phyloP scores from a whole-genome alignment of 2,113 vertebrate species.

The Rhinichthys klamathensis region DNA sequence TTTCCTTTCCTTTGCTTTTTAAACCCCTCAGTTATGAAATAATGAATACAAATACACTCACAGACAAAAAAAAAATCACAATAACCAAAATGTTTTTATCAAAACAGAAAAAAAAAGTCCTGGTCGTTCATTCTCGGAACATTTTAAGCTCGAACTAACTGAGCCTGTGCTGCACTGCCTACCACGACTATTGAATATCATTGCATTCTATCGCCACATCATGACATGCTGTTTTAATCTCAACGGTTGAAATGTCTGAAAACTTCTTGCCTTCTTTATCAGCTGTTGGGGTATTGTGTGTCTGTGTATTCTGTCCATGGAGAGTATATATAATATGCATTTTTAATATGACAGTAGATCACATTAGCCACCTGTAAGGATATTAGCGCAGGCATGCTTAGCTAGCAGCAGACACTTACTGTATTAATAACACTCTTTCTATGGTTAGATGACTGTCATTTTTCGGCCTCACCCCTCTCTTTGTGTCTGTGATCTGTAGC shows the following conservation, averaged over 20 bases:
- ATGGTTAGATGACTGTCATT: slow-evolving; percentile 57
- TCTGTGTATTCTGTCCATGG: slow-evolving; percentile 69
- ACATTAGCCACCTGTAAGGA: slow-evolving; percentile 71
- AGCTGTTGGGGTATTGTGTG: slow-evolving; percentile 73
- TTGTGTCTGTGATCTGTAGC: slow-evolving; percentile 18
- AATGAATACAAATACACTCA: background rate
- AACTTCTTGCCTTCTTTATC: slow-evolving; percentile 51
- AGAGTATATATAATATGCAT: slow-evolving; percentile 72
- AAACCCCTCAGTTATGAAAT: slow-evolving; percentile 57
- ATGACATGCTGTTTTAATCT: slow-evolving; percentile 22
- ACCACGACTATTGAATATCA: slow-evolving; percentile 60
- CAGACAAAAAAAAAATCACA: background rate
- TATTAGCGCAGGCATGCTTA: slow-evolving; percentile 78
- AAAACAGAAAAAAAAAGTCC: background rate
- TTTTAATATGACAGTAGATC: slow-evolving; percentile 71
- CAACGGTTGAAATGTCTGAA: slow-evolving; percentile 31
- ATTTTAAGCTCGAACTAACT: slow-evolving; percentile 71
- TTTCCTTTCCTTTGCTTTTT: slow-evolving; percentile 68
- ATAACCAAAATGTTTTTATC: slow-evolving; percentile 13
- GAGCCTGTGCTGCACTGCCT: slow-evolving; percentile 78
- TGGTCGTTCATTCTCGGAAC: slow-evolving; percentile 71
- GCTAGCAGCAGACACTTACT: slow-evolving; percentile 71
- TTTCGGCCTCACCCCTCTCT: slow-evolving; percentile 47
- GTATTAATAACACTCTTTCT: slow-evolving; percentile 63
- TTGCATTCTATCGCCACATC: slow-evolving; percentile 32